Percentiles rank a stretch among this genome's conserved stretches.
These are phyloP conservation scores for Lutjanus argentimaculatus DNA, from an alignment of 2,797 vertebrate species.

Conservation along the genomic window DNA sequence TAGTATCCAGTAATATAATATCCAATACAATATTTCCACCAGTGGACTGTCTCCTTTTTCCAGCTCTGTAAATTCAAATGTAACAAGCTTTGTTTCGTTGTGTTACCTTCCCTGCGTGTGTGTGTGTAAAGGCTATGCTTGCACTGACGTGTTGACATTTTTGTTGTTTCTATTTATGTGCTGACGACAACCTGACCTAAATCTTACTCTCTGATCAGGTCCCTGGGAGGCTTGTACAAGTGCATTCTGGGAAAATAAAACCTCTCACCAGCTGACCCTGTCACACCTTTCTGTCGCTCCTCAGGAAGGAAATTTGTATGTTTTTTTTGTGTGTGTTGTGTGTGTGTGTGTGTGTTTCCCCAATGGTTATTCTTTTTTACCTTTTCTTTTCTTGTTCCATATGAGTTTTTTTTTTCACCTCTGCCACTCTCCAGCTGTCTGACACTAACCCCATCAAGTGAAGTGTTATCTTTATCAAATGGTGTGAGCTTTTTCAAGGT, in stretches of 20 bases:
- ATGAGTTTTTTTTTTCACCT: slow-evolving; percentile 2
- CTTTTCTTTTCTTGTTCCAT: slow-evolving; percentile 5
- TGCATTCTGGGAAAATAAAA: slow-evolving; percentile 61
- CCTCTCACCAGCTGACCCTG: slow-evolving; percentile 61
- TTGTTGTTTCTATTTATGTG: slow-evolving; percentile 65
- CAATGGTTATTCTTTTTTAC: slow-evolving; percentile 8
- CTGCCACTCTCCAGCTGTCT: not conserved
- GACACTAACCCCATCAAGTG: slow-evolving; percentile 6
- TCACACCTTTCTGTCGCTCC: slow-evolving; percentile 60
- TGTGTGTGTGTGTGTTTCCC: slow-evolving; percentile 9
- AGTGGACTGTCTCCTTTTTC: not conserved
- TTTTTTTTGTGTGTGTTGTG: slow-evolving; percentile 3
- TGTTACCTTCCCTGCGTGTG: not conserved
- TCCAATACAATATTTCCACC: too few species aligned
- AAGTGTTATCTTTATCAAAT: slow-evolving; percentile 18
- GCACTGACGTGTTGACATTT: slow-evolving; percentile 55
- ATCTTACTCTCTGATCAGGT: slow-evolving; percentile 55
- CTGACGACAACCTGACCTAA: slow-evolving; percentile 62
- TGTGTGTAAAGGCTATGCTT: not conserved
- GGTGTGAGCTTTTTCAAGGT: not conserved
- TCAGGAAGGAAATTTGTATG: slow-evolving; percentile 41
- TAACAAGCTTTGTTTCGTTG: not conserved
- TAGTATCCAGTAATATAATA: not conserved
- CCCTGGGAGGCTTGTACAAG: slow-evolving; percentile 44
- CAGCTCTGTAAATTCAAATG: slow-evolving; percentile 30